Evolutionary conservation across 1,140 invertebrate genomes (phyloP), one percentile per base, ranked within the genome.

Genomic region (Drosophila biarmipes): DNA sequence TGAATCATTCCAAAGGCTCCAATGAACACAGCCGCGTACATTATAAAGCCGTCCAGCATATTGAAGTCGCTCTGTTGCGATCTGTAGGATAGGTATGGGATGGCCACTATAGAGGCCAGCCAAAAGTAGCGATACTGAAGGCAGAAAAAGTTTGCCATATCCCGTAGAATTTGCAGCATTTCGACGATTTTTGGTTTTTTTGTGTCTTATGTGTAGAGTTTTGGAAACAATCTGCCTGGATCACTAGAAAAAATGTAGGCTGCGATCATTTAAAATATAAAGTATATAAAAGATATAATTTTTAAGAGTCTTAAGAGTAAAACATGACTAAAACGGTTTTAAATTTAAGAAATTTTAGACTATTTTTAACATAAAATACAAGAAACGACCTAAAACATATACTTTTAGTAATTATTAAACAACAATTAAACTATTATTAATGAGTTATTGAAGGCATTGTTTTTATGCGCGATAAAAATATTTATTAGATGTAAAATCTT

Each of bases 81-180:
- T 19, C 72, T 46, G 10, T 73, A 40, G 17, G 55, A 21, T 2
- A 85, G 21, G 62, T 73, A 80, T 3, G 80, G 80, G 24, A 77
- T 66, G 6, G 59, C 63, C 31, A 62, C 1, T 6, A 80, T 2
- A 6, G 62, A 59, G 11, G 45, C 4, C 7, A 66, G 6, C 51
- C 63, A 51, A 4, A 64, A 42, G 15, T 43, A 53, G 2, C 49
- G 37, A 61, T 49, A 54, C 3, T 34, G 34, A 4, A 34, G 66
- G 1, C 29, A 43, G 12, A 54, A 31, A 15, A 37, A 62, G 8
- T 27, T 6, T 8, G 2, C 5, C 8, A 40, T 14, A 2, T 57
- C 6, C 5, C 29, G 31, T 21, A 72, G 10, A 5, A 37, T 5
- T 29, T 10, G 12, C 14, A 17, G 17, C 46, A 73, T 73, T 17